Conservation (phyloP, 2,797 vertebrate genomes). For the Spizella passerina region DNA sequence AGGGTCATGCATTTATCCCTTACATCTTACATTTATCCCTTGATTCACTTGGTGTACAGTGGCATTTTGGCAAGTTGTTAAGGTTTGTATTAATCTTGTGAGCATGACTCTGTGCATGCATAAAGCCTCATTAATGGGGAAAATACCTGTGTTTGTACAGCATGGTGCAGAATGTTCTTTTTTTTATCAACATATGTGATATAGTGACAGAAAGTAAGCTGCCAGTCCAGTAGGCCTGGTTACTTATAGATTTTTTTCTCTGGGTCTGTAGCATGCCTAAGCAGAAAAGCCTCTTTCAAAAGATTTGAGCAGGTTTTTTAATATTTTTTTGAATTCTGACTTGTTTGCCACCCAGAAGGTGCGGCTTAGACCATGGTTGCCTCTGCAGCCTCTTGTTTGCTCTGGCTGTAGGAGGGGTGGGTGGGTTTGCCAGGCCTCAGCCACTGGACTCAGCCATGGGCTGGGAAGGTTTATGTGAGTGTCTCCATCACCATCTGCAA, state of each 20-base stretch:
- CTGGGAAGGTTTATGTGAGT: background rate
- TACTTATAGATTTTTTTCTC: background rate
- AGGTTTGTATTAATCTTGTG: background rate
- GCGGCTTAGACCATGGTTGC: accelerated
- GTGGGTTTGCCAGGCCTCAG: background rate
- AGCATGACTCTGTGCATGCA: background rate
- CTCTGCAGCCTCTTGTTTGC: background rate
- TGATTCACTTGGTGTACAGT: background rate
- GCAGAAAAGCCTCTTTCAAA: background rate
- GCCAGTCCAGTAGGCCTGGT: background rate
- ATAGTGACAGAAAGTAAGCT: background rate
- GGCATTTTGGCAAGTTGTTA: background rate
- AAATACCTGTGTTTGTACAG: background rate
- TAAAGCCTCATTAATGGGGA: background rate
- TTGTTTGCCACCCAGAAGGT: background rate
- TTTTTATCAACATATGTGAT: background rate
- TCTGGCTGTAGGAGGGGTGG: background rate
- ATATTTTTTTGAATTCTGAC: background rate
- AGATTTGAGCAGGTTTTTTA: background rate
- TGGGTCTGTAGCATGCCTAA: background rate
- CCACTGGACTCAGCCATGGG: accelerated
- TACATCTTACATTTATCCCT: background rate
- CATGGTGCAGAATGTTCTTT: background rate
- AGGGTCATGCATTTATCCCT: background rate
- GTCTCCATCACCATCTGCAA: background rate